Conservation (phyloP, 2,888 invertebrate genomes). For the Seladonia tumulorum region DNA sequence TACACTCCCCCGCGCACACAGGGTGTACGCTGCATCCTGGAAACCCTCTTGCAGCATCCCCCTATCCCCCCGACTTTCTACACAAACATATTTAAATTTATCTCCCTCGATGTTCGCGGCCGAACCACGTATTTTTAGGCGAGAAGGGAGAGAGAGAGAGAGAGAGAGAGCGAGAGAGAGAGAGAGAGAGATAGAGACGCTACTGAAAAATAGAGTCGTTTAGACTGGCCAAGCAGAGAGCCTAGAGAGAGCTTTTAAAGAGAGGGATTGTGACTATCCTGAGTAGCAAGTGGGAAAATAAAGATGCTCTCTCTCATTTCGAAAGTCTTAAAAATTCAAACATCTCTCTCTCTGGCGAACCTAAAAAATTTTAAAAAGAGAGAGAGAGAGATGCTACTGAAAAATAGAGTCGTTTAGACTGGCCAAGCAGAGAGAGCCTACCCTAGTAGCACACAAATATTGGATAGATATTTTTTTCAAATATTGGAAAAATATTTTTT, state of each 20-base stretch:
- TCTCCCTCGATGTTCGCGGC: background rate
- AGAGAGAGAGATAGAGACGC: background rate
- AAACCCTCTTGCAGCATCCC: background rate
- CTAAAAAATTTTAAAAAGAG: no score
- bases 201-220: background rate
- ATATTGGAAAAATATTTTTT: no score
- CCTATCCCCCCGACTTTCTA: background rate
- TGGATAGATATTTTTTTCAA: no score
- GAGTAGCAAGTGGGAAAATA: no score
- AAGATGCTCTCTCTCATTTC: no score
- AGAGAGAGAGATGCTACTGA: background rate
- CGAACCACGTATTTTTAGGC: background rate
- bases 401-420: background rate
- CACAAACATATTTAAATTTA: slow-evolving; percentile 14
- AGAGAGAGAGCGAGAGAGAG: background rate
- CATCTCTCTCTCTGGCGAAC: no score
- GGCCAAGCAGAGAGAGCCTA: no score
- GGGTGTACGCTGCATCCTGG: no score
- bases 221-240: background rate
- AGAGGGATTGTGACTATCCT: background rate
- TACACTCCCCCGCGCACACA: background rate
- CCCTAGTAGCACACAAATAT: no score
- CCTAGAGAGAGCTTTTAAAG: background rate
- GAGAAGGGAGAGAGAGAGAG: background rate
- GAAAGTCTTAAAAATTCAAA: no score